Evolutionary conservation across 2,113 vertebrate species (phyloP).

Genomic region (Turnix velox): DNA sequence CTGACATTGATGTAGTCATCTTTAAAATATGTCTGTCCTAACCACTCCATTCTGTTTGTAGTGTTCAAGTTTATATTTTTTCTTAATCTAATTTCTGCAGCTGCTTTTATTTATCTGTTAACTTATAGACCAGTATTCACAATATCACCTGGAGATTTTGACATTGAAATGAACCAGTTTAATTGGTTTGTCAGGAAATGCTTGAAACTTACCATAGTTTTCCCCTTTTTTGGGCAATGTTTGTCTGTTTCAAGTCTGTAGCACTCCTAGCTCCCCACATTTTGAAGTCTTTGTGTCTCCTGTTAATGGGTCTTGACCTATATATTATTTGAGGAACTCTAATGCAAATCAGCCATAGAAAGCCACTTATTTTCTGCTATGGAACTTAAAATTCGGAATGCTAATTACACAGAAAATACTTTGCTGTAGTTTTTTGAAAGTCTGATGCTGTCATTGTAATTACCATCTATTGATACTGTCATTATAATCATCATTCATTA

Average conservation of each 20-base stretch:
- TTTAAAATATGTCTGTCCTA: neutral
- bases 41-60: neutral
- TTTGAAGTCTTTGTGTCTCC: neutral
- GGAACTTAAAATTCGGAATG: neutral
- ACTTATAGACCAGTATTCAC: neutral
- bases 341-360: neutral
- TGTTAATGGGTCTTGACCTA: neutral
- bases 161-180: neutral
- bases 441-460: neutral
- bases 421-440: neutral
- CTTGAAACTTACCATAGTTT: neutral
- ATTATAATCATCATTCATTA: neutral
- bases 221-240: neutral
- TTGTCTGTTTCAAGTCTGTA: neutral
- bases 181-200: neutral
- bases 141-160: neutral
- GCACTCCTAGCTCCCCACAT: neutral
- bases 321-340: neutral
- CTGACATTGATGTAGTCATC: neutral
- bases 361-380: neutral
- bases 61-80: neutral
- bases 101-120: neutral
- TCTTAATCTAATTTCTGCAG: neutral
- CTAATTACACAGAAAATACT: neutral
- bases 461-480: neutral